phyloP scores from a whole-genome alignment of 2,113 vertebrate genomes.

The Anhinga rufa region DNA sequence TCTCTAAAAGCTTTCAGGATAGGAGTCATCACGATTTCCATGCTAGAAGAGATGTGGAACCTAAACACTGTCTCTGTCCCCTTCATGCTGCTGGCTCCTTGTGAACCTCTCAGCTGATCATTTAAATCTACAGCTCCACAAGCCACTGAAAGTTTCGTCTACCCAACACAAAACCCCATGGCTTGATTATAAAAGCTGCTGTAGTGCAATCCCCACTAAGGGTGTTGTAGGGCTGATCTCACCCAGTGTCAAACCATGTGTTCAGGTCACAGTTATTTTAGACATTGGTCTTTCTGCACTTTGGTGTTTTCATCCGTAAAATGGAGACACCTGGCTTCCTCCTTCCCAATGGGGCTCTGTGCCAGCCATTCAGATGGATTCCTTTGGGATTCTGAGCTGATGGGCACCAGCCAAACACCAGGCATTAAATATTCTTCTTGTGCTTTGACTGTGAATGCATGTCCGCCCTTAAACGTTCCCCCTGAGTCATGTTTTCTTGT shows the following conservation, averaged over 20 bases:
- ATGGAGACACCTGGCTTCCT: background rate
- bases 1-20: background rate
- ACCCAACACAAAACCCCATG: background rate
- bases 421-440: background rate
- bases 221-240: background rate
- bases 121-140: background rate
- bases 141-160: background rate
- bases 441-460: background rate
- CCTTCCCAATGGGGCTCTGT: rapidly evolving
- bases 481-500: background rate
- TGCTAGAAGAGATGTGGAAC: background rate
- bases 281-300: background rate
- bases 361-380: background rate
- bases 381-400: background rate
- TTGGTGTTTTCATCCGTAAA: background rate
- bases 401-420: background rate
- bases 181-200: background rate
- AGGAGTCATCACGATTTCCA: background rate
- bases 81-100: background rate
- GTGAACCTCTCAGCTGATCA: background rate
- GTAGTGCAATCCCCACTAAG: background rate
- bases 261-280: background rate
- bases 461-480: background rate
- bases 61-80: background rate
- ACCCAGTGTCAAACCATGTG: background rate